These are phyloP conservation scores for Nycticebus coucang DNA, from an alignment of 2,113 vertebrate species.

Conservation along the genomic window DNA sequence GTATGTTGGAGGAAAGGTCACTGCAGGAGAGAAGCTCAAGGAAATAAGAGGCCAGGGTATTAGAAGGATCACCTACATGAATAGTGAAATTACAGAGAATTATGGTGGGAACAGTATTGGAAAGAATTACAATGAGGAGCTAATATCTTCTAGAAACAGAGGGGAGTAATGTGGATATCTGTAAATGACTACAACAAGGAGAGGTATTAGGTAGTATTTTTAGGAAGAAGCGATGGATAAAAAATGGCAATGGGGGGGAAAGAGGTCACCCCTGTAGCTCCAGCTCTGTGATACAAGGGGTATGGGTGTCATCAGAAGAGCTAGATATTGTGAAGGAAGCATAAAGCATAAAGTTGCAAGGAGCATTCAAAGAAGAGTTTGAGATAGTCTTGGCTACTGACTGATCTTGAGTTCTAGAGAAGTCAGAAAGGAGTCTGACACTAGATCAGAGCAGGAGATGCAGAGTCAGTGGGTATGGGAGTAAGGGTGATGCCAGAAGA, in stretches of 20 bases:
- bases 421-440: neutral
- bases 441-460: neutral
- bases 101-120: neutral
- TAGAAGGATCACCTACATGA: neutral
- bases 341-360: neutral
- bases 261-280: neutral
- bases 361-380: neutral
- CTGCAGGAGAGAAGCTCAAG: neutral
- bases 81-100: conserved; percentile 48
- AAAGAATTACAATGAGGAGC: conserved; percentile 13
- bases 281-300: neutral
- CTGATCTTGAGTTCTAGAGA: neutral
- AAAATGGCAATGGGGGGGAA: neutral
- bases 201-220: neutral
- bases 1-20: neutral
- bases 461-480: neutral
- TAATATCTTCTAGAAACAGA: conserved; percentile 15
- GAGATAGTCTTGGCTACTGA: neutral
- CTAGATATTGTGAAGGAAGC: neutral
- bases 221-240: neutral
- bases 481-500: neutral
- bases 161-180: neutral
- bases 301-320: neutral
- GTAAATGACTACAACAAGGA: neutral
- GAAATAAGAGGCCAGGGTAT: neutral